A percentile compares a stretch with the other conserved stretches of the same genome.
phyloP scores from a whole-genome alignment of 2,113 vertebrate species.

The Aegypius monachus region DNA sequence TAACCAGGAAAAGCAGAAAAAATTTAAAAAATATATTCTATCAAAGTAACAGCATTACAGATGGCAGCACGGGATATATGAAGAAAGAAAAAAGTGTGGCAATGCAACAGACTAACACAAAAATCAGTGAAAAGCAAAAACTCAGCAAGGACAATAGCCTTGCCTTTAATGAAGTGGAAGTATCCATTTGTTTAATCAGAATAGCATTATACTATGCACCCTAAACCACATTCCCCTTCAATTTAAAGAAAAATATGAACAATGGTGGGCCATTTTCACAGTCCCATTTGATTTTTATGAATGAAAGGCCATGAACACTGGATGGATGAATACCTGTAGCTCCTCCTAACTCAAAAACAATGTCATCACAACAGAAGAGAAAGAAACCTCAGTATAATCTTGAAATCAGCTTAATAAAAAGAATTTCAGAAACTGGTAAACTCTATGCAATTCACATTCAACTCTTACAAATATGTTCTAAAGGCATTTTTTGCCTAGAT shows the following conservation, averaged over 20 bases:
- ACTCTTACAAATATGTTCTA: background rate
- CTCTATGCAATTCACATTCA: background rate
- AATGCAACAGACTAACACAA: background rate
- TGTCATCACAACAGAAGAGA: background rate
- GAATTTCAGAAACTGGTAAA: background rate
- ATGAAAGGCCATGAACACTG: background rate
- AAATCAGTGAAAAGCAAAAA: slow-evolving; percentile 1
- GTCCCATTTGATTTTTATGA: background rate
- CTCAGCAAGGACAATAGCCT: background rate
- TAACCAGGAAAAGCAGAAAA: background rate
- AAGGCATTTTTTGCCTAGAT: background rate
- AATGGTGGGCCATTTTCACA: background rate
- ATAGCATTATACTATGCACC: background rate
- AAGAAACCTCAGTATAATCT: background rate
- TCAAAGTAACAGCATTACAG: background rate
- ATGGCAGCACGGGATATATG: background rate
- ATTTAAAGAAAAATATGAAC: background rate
- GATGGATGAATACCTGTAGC: background rate
- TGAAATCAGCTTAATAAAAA: background rate
- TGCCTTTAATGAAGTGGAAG: background rate
- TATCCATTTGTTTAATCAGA: background rate
- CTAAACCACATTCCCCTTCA: background rate
- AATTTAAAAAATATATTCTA: background rate
- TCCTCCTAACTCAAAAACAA: background rate
- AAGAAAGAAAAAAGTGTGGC: background rate